Base-by-base conservation (phyloP, 2,113 vertebrate species). In the Hemichromis elongatus region DNA sequence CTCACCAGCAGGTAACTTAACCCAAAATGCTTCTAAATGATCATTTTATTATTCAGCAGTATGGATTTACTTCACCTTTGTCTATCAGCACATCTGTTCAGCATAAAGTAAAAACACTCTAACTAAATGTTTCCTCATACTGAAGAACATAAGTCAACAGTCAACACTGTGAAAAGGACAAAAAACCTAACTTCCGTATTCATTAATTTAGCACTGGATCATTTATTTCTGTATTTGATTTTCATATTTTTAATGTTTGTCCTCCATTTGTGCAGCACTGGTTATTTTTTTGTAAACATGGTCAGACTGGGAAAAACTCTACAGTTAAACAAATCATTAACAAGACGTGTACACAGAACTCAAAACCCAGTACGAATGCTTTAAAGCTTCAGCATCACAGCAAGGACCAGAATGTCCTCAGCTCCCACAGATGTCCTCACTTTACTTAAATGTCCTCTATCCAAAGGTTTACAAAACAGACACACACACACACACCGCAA, bases 1-100 rank as follows among this genome's bases (percentile, higher is more conserved):
- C 98, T 11, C 98, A 98, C 92, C 98, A 99, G 93, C 98, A 99
- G 98, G 98, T 99, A 97, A 54, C 14, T n/a, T 33, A 2, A 53
- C 77, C 59, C 52, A 66, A 2, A 6, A 79, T 68, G 37, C 83
- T 54, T 30, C 16, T 16, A 45, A 4, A 70, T 70, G 21, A 10
- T 19, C 50, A 50, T 50, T 75, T 50, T 0, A 50, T 75, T 75
- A 42, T 75, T 45, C 26, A 75, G 9, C n/a, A 9, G n/a, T 40
- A 26, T 45, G 12, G 24, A 9, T 40, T 42, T 1, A 3, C n/a
- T 68, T 42, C 63, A 16, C 7, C 37, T 68, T 42, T 70, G 21
- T 45, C 4, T 70, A 21, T 68, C 2, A 1, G 63, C 21, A 68
- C 5, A 16, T 6, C 21, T 42, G 37, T 21, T 16, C 21, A 68